Evolutionary conservation across 2,888 invertebrate genomes (phyloP), one percentile per base, ranked within the genome.

Genomic region (Phragmatobia fuliginosa): DNA sequence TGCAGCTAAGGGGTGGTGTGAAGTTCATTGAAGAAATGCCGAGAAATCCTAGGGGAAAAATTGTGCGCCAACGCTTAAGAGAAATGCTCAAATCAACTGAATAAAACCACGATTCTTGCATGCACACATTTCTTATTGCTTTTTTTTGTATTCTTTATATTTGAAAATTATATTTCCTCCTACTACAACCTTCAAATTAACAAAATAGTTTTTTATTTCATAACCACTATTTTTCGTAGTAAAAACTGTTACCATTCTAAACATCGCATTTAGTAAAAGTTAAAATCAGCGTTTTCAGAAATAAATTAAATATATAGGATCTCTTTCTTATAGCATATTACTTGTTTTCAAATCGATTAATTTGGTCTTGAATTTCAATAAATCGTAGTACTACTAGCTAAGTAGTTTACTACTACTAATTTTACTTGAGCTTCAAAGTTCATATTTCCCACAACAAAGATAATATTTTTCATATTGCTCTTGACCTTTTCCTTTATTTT

Each of bases 1-100:
- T 97, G 92, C 95, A 95, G 80, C 91, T 97, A 65, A 92, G 95
- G 82, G 97, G 97, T 56, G 97, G 97, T 31, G 96, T 97, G 3
- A 92, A 91, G 76, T 97, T 97, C 87, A 88, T 97, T 49, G 91
- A 96, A 33, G 92, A 94, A 84, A 96, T 97, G 82, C 97, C 97
- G 11, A 96, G 96, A 87, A 97, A 96, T 84, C 93, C 96, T 1
- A 96, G 96, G 61, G 97, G 97, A 36, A 97, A 97, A 91, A 96
- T 97, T 83, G 89, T 97, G 62, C 94, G 97, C 71, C 92, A 96
- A 67, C 88, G 94, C 62, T 89, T 97, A 65, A 95, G 94, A 79
- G 92, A 96, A 76, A 86, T 90, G 79, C 87, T 96, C 58, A 90
- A 89, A 72, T 77, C 85, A 82, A 77, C 70, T 72, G 60, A 65